phyloP scores from a whole-genome alignment of 2,797 vertebrate species.

The Stomatorhinus walkeri region DNA sequence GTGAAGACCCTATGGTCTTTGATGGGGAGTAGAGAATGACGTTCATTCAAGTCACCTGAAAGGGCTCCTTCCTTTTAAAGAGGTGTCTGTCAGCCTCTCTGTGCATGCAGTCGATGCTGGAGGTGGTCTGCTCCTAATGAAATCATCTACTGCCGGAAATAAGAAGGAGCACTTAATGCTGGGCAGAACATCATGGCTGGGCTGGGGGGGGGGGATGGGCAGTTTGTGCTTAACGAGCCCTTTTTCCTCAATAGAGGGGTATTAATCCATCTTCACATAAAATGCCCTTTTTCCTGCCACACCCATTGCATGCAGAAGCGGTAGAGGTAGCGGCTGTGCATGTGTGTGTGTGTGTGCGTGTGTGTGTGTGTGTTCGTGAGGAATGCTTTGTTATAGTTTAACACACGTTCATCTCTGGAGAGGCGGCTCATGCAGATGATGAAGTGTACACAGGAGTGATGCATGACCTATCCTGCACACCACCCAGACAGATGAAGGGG shows the following conservation, averaged over 20 bases:
- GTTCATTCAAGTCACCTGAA: neutral
- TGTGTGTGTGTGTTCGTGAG: neutral
- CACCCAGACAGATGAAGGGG: constrained; percentile 33
- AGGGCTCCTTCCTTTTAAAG: neutral
- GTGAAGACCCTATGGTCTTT: neutral
- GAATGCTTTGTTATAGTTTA: constrained; percentile 30
- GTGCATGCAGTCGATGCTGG: neutral
- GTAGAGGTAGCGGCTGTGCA: constrained; percentile 34
- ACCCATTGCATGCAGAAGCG: constrained; percentile 17
- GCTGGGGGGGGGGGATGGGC: neutral
- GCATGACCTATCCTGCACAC: constrained; percentile 23
- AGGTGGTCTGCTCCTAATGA: neutral
- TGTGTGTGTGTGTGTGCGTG: neutral
- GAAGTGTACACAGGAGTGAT: constrained; percentile 31
- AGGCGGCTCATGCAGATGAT: constrained; percentile 13
- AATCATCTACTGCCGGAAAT: constrained; percentile 21
- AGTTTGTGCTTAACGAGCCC: neutral
- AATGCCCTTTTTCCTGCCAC: constrained; percentile 33
- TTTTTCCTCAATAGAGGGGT: constrained; percentile 17
- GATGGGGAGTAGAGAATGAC: neutral
- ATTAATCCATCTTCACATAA: constrained; percentile 39
- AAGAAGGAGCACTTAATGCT: constrained; percentile 19
- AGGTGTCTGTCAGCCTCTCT: neutral
- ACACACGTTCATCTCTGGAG: constrained; percentile 36
- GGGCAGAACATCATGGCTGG: neutral